Evolutionary conservation across 2,797 vertebrate genomes (phyloP), one percentile per base, ranked within the genome.

Genomic region (Enteromius unitaeniatus): DNA sequence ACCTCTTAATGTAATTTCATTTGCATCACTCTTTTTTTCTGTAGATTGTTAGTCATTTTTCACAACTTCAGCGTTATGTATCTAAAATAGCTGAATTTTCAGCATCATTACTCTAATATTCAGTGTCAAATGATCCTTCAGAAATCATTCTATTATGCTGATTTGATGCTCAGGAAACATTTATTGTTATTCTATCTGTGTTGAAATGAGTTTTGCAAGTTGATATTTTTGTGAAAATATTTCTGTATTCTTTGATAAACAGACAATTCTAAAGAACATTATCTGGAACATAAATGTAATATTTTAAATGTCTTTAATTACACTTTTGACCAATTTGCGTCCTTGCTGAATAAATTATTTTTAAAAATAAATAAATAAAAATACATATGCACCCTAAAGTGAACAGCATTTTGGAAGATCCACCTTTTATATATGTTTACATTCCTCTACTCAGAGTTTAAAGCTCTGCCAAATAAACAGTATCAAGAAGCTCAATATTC

Each of bases 401-500:
- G 42, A 17, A 49, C 8, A 40, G 40, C 40, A 40, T 40, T 40
- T 40, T 26, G n/a, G 15, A 47, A 73, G 23, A 47, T 2, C 73
- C 51, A 23, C 17, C 51, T 40, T 28, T 53, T 55, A 58, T 14
- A 34, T 53, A 53, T 34, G 28, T 62, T 70, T 26, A 58, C 62
- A 76, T 47, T 69, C 40, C 49, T 83, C 40, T 21, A 5, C 21
- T 34, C 26, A 14, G n/a, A 64, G 23, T 67, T 42, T 67, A 14
- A 49, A 55, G 42, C 2, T 5, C 26, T 77, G 55, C 45, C 31
- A 76, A 77, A 83, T 55, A 19, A 81, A 65, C 73, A 87, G 79
- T 60, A 78, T 81, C 55, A 77, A 75, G 67, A 79, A 68, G 72
- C 68, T 77, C 80, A 79, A 83, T 82, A 79, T 78, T 78, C 83